phyloP scores from a whole-genome alignment of 2,888 invertebrate species.

The Drosophila pseudotakahashii region DNA sequence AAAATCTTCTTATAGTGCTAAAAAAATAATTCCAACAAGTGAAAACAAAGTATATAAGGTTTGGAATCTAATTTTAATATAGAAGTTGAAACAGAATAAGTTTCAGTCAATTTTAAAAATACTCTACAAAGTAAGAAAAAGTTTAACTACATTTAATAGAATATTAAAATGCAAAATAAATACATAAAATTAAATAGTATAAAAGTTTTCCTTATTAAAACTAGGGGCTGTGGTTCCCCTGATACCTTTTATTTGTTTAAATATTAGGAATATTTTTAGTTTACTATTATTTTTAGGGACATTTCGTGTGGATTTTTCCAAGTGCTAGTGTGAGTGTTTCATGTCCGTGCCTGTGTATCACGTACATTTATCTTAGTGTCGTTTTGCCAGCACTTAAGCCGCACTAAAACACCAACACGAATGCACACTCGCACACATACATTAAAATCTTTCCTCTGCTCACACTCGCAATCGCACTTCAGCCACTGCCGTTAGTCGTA shows the following conservation, averaged over 20 bases:
- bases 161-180: too few relatives aligned
- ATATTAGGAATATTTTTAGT: not conserved
- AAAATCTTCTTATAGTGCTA: not conserved
- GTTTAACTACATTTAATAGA: not conserved
- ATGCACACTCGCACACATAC: slow-evolving; percentile 23
- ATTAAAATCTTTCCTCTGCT: slow-evolving; percentile 52
- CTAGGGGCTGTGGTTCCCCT: too few relatives aligned
- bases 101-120: too few relatives aligned
- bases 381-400: slow-evolving; percentile 76
- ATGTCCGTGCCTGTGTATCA: slow-evolving; percentile 55
- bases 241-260: too few relatives aligned
- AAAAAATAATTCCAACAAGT: not conserved
- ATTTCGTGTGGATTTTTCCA: not conserved
- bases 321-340: slow-evolving; percentile 26
- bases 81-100: not conserved
- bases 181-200: too few relatives aligned
- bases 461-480: slow-evolving; percentile 24
- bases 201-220: too few relatives aligned
- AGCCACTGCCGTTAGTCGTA: slow-evolving; percentile 67
- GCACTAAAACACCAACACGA: slow-evolving; percentile 61
- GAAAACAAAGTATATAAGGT: not conserved
- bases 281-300: not conserved
- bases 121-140: not conserved
- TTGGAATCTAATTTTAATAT: not conserved
- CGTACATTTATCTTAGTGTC: slow-evolving; percentile 80